Base-by-base conservation (phyloP, 2,797 vertebrate genomes). In the Cirrhinus molitorella region DNA sequence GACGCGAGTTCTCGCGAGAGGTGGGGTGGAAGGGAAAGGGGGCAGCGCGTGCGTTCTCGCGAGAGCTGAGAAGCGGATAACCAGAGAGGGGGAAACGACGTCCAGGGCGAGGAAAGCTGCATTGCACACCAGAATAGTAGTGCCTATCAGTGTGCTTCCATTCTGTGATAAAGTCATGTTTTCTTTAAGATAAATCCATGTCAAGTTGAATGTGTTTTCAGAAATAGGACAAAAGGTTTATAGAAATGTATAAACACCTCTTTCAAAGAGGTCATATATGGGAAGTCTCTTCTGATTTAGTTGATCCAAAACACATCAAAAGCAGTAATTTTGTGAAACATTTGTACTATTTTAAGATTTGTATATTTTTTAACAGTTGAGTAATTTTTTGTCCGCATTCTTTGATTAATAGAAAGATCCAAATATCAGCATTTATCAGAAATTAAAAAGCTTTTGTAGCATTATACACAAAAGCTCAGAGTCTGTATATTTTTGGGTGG, bases 1-100 rank as follows among this genome's bases (percentile, higher is more conserved):
- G 66, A 87, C 89, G 51, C 90, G 89, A 91, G 90, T 90, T 89
- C 86, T 89, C 78, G 81, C 16, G 49, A 68, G 25, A 87, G 17
- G 31, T 57, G 51, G 53, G 55, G 51, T 53, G 12, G 34, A n/a
- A 21, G 43, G 14, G 1, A 53, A 77, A 37, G 0, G 31, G 67
- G 49, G n/a, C 7, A 25, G 45, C 10, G 53, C 11, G 13, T 3
- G 2, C 2, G 37, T 8, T 89, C 88, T 85, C 89, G 89, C 90
- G 90, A 89, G 87, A 89, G 13, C 31, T 19, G 1, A 71, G 12
- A 70, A 74, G 66, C 40, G 77, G 23, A 37, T 85, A 79, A 85
- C 76, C 65, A 80, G 61, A 85, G 81, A 83, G 47, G 31, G 31
- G 78, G 68, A 31, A 76, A 47, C 51, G 81, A 88, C 85, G 84